phyloP scores from a whole-genome alignment of 2,113 vertebrate genomes.

The rat (Rattus norvegicus) region GRCr8 NC_086032.1:56906001-56906500 shows the following conservation, averaged over 20 bases:
- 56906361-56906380: neutral
- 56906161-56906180: neutral
- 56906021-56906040: neutral
- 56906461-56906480: neutral
- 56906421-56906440: neutral
- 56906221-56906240: neutral
- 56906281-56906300: constrained; percentile 30
- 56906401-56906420: no score
- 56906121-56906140: neutral
- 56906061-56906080: neutral
- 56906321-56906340: neutral
- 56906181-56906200: neutral
- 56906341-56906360: neutral
- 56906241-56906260: neutral
- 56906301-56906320: neutral
- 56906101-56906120: neutral
- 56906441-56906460: neutral
- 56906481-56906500: neutral
- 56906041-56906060: neutral
- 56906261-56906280: neutral
- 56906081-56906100: neutral
- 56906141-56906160: neutral
- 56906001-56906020: neutral
- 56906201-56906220: neutral
- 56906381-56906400: neutral